phyloP scores from a whole-genome alignment of 2,113 vertebrate genomes.

The Ardeotis arabs region DNA sequence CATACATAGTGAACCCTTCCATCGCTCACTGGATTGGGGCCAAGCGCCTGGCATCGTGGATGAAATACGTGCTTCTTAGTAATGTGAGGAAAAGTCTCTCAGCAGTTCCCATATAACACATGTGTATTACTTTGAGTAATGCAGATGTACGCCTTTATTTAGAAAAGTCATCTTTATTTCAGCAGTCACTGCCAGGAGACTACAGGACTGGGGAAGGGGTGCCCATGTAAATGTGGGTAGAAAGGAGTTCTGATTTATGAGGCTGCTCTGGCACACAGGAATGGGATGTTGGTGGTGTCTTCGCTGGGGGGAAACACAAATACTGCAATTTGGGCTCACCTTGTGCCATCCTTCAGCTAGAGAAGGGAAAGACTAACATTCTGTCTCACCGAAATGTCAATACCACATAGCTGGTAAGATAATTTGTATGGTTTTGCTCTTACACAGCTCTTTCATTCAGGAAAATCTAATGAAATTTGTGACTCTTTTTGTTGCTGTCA shows the following conservation, averaged over 20 bases:
- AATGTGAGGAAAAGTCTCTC: not conserved
- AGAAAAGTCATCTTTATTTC: not conserved
- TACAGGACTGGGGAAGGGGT: not conserved
- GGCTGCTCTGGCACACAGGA: not conserved
- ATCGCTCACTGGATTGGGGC: not conserved
- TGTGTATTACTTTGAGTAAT: not conserved
- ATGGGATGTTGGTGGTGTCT: not conserved
- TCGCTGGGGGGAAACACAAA: not conserved
- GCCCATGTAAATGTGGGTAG: not conserved
- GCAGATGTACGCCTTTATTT: not conserved
- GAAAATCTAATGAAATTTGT: not conserved
- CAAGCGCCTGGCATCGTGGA: not conserved
- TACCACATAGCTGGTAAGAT: not conserved
- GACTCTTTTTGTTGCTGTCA: not conserved
- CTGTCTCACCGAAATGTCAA: rapidly evolving
- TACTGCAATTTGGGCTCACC: not conserved
- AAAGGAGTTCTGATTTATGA: not conserved
- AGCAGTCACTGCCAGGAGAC: not conserved
- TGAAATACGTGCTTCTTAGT: not conserved
- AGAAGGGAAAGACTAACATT: not conserved
- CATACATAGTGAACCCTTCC: not conserved
- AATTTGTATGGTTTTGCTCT: not conserved
- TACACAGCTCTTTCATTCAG: not conserved
- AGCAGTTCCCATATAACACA: not conserved
- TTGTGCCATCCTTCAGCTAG: not conserved